Conservation (phyloP, 1,140 invertebrate species). For the Contarinia nasturtii region DNA sequence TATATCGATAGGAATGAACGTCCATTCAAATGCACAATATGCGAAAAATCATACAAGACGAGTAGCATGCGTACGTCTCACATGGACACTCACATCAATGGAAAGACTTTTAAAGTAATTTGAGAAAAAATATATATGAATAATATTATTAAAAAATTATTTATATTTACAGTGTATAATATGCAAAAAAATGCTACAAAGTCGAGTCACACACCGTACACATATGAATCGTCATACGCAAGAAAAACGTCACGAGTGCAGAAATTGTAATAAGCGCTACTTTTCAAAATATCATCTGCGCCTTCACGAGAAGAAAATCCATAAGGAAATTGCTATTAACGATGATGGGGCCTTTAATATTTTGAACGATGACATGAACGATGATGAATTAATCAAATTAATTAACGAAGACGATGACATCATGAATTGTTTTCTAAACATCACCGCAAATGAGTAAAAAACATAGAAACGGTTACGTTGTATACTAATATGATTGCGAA, state of each 20-base stretch:
- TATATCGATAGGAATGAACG: neutral
- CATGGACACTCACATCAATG: slow-evolving; percentile 2
- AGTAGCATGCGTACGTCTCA: slow-evolving; percentile 1
- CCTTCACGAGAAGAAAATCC: neutral
- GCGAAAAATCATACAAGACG: neutral
- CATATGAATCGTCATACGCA: neutral
- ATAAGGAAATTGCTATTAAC: neutral
- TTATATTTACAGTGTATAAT: neutral
- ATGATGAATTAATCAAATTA: neutral
- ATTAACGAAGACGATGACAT: neutral
- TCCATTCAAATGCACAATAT: neutral
- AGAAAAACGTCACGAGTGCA: neutral
- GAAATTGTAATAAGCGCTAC: neutral
- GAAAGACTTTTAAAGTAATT: slow-evolving; percentile 2
- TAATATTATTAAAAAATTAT: no score
- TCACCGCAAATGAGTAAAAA: no score
- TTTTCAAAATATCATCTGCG: neutral
- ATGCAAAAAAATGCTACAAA: neutral
- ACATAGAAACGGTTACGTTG: no score
- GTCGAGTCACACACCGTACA: neutral
- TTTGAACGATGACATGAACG: neutral
- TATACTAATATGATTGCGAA: no score
- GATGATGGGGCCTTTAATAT: no score
- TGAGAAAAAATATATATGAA: neutral
- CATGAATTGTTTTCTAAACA: neutral